These are phyloP conservation scores for Dendrocincla tyrannina DNA, from an alignment of 2,797 vertebrate genomes.

Conservation along the genomic window DNA sequence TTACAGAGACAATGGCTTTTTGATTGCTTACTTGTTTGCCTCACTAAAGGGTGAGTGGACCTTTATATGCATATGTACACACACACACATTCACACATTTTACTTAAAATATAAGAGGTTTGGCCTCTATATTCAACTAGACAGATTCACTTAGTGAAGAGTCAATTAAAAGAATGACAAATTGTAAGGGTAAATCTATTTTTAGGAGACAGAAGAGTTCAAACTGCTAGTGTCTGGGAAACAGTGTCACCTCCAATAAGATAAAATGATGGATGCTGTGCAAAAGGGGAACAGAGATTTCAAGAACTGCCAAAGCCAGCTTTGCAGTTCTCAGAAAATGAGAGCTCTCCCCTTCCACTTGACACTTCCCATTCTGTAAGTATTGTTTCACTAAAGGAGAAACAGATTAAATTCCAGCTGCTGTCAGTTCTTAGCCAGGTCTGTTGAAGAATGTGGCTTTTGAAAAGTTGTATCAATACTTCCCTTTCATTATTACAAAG, in stretches of 20 bases:
- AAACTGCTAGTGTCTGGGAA: background rate
- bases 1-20: background rate
- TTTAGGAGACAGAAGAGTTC: background rate
- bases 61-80: background rate
- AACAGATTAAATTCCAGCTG: constrained; percentile 58
- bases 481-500: constrained; percentile 60
- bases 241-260: background rate
- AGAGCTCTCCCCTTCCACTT: constrained; percentile 25
- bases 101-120: background rate
- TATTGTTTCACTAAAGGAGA: constrained; percentile 48
- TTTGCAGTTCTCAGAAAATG: constrained; percentile 32
- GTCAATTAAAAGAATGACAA: constrained; percentile 16
- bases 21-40: background rate
- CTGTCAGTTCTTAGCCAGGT: constrained; percentile 44
- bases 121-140: background rate
- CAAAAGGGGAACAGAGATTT: background rate
- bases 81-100: accelerated
- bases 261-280: background rate
- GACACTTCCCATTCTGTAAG: constrained; percentile 38
- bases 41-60: background rate
- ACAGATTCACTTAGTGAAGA: background rate
- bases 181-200: background rate
- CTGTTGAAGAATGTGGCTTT: constrained; percentile 61
- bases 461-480: constrained; percentile 62
- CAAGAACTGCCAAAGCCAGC: constrained; percentile 14